Evolutionary conservation across 2,113 vertebrate species (phyloP), one percentile per base, ranked within the genome.

Genomic region (Microtus pennsylvanicus): DNA sequence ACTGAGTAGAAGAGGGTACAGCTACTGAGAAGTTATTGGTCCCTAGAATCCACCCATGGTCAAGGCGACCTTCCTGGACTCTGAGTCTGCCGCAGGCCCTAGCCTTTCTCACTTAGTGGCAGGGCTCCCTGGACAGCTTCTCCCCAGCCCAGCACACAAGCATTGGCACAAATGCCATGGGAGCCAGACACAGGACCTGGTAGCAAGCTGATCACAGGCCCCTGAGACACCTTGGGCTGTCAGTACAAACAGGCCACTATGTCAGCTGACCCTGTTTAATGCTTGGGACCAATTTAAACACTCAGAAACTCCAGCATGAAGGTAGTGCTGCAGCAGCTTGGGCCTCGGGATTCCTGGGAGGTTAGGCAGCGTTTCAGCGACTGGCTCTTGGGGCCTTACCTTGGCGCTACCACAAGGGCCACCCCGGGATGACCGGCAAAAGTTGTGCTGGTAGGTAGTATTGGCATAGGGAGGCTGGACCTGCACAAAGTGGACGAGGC

Each of bases 391-490:
- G 52, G 70, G 55, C 11, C 17, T 58, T 65, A 67, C 10, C 0
- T 95, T 93, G 76, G 52, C 1, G 0, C 30, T 95, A 42, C 74
- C 83, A 83, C 52, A 81, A 2, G 55, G 82, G 55, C 92, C 89
- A 52, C 22, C 61, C 35, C 0, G 17, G 26, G 87, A 83, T 50
- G 95, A 69, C 9, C 91, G 96, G 75, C 98, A 96, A 94, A 97
- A 98, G 52, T 97, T 97, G 35, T 97, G 97, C 70, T 97, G 98
- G 52, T 98, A 98, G 35, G 97, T 98, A 42, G 98, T 98, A 17
- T 81, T 80, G 67, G 52, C 70, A 11, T 2, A 58, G 67, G 80
- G 24, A 89, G 55, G 80, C 69, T 76, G 91, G 38, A 97, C 30
- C 75, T 97, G 94, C 58, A 96, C 35, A 81, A 97, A 98, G 82